Evolutionary conservation across 1,140 invertebrate genomes (phyloP).

Genomic region (Scaptodrosophila lebanonensis): DNA sequence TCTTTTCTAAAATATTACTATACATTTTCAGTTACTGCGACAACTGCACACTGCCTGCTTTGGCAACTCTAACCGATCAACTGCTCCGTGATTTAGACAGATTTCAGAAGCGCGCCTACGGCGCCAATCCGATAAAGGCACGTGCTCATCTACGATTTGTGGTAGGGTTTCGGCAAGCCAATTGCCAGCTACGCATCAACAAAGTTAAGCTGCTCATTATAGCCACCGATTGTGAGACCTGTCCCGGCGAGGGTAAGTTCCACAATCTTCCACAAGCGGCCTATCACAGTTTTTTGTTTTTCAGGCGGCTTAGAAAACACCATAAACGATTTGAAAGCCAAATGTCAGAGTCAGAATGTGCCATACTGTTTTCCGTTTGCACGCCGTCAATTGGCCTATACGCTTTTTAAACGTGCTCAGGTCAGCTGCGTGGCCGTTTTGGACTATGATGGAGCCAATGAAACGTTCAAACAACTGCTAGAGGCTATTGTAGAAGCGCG

Average conservation of each 20-base stretch:
- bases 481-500: constrained; percentile 39
- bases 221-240: constrained; percentile 79
- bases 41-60: constrained; percentile 50
- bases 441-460: constrained; percentile 64
- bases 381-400: constrained; percentile 55
- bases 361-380: constrained; percentile 60
- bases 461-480: constrained; percentile 40
- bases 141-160: constrained; percentile 79
- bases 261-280: neutral
- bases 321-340: constrained; percentile 47
- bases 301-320: constrained; percentile 56
- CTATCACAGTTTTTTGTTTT: neutral
- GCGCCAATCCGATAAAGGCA: constrained; percentile 81
- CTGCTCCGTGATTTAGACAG: constrained; percentile 79
- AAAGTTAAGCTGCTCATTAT: constrained; percentile 81
- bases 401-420: constrained; percentile 59
- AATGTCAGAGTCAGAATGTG: constrained; percentile 50
- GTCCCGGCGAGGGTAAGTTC: constrained; percentile 33
- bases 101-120: constrained; percentile 81
- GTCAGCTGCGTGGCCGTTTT: constrained; percentile 66
- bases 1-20: too few species aligned
- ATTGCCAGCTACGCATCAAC: constrained; percentile 79
- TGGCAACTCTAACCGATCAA: constrained; percentile 41
- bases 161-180: constrained; percentile 80
- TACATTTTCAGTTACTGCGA: constrained; percentile 66